Conservation (phyloP, 2,797 vertebrate genomes). For the Anas bernieri region DNA sequence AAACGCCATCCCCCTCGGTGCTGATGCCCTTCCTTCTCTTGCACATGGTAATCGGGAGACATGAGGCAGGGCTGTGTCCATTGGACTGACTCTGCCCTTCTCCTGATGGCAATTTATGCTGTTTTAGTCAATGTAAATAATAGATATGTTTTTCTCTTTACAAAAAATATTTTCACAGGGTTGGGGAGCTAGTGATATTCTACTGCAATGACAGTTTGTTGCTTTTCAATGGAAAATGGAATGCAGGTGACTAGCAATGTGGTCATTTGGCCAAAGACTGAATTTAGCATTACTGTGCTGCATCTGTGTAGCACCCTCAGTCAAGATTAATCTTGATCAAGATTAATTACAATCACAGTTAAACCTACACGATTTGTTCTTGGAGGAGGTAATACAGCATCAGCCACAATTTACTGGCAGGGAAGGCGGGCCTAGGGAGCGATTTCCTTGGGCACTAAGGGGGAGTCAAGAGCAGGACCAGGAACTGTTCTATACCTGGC, state of each 20-base stretch:
- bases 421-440: not conserved
- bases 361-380: not conserved
- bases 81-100: not conserved
- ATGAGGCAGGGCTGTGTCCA: not conserved
- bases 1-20: not conserved
- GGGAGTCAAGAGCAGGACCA: not conserved
- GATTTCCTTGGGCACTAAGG: not conserved
- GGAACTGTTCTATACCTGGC: not conserved
- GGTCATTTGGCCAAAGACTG: not conserved
- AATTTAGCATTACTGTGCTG: not conserved
- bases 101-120: not conserved
- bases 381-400: not conserved
- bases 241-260: not conserved
- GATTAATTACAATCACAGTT: not conserved
- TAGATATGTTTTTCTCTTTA: not conserved
- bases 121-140: not conserved
- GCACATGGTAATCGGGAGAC: not conserved
- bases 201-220: not conserved
- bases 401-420: not conserved
- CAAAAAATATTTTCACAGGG: not conserved
- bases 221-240: not conserved
- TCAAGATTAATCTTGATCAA: not conserved
- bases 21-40: not conserved
- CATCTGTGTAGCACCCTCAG: not conserved
- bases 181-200: not conserved